A percentile compares a stretch with the other conserved stretches of the same genome.
Evolutionary conservation across 64 coral and sea anemone species (phyloP).

Genomic region (Dendronephthya gigantea): DNA sequence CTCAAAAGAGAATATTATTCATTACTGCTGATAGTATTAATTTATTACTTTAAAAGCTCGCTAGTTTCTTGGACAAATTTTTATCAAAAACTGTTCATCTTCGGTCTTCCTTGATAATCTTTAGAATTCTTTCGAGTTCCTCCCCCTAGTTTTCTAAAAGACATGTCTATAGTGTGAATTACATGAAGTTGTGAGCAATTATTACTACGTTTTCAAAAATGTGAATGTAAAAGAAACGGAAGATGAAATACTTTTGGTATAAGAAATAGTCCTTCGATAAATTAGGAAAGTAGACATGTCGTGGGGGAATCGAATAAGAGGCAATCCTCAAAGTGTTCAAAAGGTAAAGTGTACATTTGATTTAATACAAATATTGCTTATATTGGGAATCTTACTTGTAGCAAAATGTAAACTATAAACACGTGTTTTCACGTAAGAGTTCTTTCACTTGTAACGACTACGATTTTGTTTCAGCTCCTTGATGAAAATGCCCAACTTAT

Average conservation of each 20-base stretch:
- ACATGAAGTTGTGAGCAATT: not conserved
- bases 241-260: not conserved
- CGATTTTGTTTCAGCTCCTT: constrained; percentile 42
- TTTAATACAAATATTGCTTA: too few relatives aligned
- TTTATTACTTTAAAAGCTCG: too few relatives aligned
- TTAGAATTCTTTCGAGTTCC: too few relatives aligned
- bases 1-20: too few relatives aligned
- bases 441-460: not conserved
- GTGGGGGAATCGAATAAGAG: not conserved
- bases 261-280: not conserved
- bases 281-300: not conserved
- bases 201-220: not conserved
- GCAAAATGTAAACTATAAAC: too few relatives aligned
- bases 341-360: not conserved
- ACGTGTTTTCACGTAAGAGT: not conserved
- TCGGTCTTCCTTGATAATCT: too few relatives aligned
- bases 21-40: too few relatives aligned
- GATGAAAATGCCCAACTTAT: constrained; percentile 76
- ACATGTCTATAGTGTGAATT: not conserved
- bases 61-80: too few relatives aligned
- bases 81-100: too few relatives aligned
- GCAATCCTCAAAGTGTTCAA: not conserved
- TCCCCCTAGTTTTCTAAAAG: too few relatives aligned
- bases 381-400: too few relatives aligned
- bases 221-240: not conserved